These are phyloP conservation scores for Caenorhabditis doughertyi DNA, from an alignment of 2,888 invertebrate species.

Conservation along the genomic window DNA sequence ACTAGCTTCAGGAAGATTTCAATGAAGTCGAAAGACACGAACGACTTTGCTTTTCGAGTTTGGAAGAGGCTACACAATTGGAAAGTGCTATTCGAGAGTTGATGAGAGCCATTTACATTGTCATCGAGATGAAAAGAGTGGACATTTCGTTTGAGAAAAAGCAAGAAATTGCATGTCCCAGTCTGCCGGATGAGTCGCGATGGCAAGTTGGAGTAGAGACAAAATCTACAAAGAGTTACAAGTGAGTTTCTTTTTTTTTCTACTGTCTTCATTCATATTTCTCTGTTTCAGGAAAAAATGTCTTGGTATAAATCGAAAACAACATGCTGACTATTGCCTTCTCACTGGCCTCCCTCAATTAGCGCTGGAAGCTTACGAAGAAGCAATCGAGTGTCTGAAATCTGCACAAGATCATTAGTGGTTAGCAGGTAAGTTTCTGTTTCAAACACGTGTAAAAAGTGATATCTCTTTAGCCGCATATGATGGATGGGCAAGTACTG, in stretches of 20 bases:
- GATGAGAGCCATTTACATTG: conserved; percentile 94
- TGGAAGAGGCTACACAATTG: conserved; percentile 57
- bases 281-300: conserved; percentile 84
- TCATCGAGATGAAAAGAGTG: conserved; percentile 93
- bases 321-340: conserved; percentile 93
- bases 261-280: not conserved
- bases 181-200: conserved; percentile 97
- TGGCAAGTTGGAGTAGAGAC: conserved; percentile 93
- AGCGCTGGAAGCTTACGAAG: conserved; percentile 91
- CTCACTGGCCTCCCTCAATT: conserved; percentile 93
- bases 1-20: conserved; percentile 55
- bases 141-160: conserved; percentile 85
- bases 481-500: conserved; percentile 82
- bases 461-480: conserved; percentile 82
- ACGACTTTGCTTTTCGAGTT: conserved; percentile 58
- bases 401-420: conserved; percentile 95
- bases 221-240: conserved; percentile 77
- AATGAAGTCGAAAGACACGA: conserved; percentile 57
- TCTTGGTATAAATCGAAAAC: conserved; percentile 93
- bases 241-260: conserved; percentile 47
- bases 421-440: conserved; percentile 90
- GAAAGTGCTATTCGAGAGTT: conserved; percentile 88
- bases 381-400: conserved; percentile 92
- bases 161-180: conserved; percentile 85
- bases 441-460: not conserved